These are phyloP conservation scores for Musca domestica DNA, from an alignment of 1,140 invertebrate species.

Conservation along the genomic window DNA sequence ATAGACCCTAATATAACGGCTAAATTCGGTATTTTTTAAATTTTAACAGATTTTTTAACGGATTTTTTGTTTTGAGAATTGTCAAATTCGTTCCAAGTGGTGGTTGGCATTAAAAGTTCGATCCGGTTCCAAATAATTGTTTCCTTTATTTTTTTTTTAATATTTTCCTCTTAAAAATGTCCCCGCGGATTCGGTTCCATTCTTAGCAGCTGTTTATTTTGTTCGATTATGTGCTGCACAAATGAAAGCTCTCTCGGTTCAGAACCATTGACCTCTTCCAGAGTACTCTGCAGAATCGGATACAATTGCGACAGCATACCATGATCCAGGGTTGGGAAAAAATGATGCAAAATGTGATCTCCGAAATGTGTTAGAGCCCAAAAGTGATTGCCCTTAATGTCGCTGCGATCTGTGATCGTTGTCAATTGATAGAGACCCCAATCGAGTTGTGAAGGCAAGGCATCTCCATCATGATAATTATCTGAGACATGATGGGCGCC, in stretches of 20 bases:
- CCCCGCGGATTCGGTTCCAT: conserved; percentile 39
- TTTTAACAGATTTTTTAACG: too few species aligned
- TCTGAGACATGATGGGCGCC: conserved; percentile 81
- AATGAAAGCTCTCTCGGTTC: conserved; percentile 58
- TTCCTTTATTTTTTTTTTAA: neutral
- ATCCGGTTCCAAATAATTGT: too few species aligned
- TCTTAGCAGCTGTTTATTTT: conserved; percentile 64
- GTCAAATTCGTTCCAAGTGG: too few species aligned
- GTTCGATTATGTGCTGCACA: conserved; percentile 65
- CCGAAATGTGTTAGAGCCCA: conserved; percentile 71
- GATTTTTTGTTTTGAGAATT: too few species aligned
- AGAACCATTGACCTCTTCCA: conserved; percentile 63
- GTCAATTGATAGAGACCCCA: conserved; percentile 80
- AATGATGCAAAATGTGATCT: conserved; percentile 74
- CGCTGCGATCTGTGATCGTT: conserved; percentile 68
- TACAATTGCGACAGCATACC: conserved; percentile 64
- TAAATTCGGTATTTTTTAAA: too few species aligned
- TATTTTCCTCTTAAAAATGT: neutral
- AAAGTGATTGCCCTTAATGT: conserved; percentile 67
- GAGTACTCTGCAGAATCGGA: conserved; percentile 64
- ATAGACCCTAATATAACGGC: too few species aligned
- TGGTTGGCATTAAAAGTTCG: too few species aligned
- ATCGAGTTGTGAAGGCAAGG: conserved; percentile 60
- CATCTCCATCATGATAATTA: conserved; percentile 79
- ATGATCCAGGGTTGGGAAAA: conserved; percentile 80